phyloP scores from a whole-genome alignment of 1,140 invertebrate genomes.

The Steinernema khuongi region DNA sequence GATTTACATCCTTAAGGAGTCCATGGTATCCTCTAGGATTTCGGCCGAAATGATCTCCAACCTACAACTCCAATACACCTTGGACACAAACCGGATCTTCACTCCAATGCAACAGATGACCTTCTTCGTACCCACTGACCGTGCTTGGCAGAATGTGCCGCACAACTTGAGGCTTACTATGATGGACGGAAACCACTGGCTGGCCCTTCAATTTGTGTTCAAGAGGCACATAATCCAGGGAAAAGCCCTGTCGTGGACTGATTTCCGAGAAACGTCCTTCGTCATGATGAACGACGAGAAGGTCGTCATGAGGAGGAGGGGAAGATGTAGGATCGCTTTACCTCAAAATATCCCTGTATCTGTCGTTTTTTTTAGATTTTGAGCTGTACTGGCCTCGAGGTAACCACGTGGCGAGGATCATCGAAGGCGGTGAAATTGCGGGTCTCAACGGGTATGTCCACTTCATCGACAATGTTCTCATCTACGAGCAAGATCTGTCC shows the following conservation, averaged over 20 bases:
- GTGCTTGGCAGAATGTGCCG: constrained; percentile 67
- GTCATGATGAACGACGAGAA: constrained; percentile 59
- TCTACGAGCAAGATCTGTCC: constrained; percentile 40
- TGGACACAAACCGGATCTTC: constrained; percentile 62
- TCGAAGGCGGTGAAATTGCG: constrained; percentile 58
- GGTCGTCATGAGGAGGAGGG: constrained; percentile 53
- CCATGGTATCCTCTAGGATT: constrained; percentile 19
- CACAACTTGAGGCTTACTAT: constrained; percentile 39
- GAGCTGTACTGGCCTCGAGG: constrained; percentile 58
- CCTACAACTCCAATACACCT: constrained; percentile 49
- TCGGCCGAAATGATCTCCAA: constrained; percentile 54
- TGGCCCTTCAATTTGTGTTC: constrained; percentile 57
- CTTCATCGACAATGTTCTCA: constrained; percentile 41
- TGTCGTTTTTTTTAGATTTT: constrained; percentile 47
- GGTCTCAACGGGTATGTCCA: constrained; percentile 57
- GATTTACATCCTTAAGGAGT: neutral
- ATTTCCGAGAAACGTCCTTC: constrained; percentile 55
- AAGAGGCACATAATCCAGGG: constrained; percentile 57
- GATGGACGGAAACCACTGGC: constrained; percentile 55
- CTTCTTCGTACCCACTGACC: constrained; percentile 80
- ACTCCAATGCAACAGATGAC: constrained; percentile 72
- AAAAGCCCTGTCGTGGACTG: constrained; percentile 50
- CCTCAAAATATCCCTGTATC: neutral
- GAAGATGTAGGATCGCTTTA: constrained; percentile 50
- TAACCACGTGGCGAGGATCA: constrained; percentile 51